A percentile compares a stretch with the other conserved stretches of the same genome.
Conservation (phyloP, 2,797 vertebrate species). For the Paratrypauchen microcephalus region DNA sequence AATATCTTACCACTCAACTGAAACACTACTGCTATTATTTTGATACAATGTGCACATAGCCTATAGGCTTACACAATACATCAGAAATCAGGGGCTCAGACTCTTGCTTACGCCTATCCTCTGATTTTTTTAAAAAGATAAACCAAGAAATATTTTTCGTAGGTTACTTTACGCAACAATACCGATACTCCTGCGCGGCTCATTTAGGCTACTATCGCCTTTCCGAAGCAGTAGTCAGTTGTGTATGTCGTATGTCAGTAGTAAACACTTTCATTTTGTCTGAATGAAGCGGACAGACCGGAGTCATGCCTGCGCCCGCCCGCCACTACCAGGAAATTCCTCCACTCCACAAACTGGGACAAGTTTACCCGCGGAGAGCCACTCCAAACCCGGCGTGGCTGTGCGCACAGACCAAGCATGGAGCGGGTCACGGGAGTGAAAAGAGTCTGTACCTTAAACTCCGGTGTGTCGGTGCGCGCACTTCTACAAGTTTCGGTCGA, state of each 20-base stretch:
- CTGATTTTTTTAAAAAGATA: too few species aligned
- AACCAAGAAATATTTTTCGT: too few species aligned
- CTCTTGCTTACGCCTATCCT: too few species aligned
- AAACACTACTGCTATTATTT: too few species aligned
- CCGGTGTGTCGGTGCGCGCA: neutral
- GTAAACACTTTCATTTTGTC: neutral
- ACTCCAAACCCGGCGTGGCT: neutral
- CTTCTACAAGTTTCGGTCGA: neutral
- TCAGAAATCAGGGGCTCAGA: too few species aligned
- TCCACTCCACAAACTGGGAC: neutral
- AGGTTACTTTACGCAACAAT: too few species aligned
- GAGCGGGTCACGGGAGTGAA: neutral
- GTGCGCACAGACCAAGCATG: neutral
- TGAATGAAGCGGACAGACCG: neutral
- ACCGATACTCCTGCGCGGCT: too few species aligned
- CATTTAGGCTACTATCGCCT: too few species aligned
- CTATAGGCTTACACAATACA: too few species aligned
- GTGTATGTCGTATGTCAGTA: neutral
- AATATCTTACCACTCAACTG: too few species aligned
- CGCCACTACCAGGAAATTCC: constrained; percentile 1
- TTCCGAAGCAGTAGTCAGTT: too few species aligned
- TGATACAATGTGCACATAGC: too few species aligned
- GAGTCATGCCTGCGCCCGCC: neutral
- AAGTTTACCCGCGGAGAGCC: neutral
- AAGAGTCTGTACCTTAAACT: neutral